Conservation (phyloP, 2,797 vertebrate species). For the Tauraco hartlaubi region DNA sequence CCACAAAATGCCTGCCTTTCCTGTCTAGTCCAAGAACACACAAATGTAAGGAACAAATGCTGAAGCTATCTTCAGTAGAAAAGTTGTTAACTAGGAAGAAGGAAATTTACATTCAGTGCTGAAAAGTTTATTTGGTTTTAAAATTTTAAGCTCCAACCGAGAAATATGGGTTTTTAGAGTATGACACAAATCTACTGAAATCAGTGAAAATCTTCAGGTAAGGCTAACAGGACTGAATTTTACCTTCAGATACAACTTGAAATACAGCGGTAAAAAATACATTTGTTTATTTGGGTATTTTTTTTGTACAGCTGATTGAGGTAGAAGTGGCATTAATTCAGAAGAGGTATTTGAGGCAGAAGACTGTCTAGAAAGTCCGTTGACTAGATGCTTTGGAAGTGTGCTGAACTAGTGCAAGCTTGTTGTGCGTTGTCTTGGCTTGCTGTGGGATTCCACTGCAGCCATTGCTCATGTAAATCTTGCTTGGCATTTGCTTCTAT, state of each 20-base stretch:
- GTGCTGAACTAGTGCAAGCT: background rate
- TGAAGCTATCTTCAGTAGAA: background rate
- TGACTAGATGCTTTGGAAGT: background rate
- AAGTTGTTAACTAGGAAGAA: background rate
- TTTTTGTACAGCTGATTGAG: background rate
- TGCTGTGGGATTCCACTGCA: background rate
- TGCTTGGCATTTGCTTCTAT: background rate
- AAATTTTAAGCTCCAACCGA: background rate
- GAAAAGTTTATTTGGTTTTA: background rate
- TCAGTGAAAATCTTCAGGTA: background rate
- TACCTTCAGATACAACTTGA: background rate
- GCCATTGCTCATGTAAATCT: background rate
- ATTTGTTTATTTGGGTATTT: background rate
- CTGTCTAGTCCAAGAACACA: background rate
- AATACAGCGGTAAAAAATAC: background rate
- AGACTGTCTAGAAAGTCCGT: background rate
- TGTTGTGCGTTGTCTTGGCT: background rate
- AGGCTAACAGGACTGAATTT: background rate
- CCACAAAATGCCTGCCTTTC: background rate
- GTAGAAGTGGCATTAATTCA: background rate
- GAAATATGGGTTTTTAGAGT: background rate
- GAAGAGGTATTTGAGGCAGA: background rate
- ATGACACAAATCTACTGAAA: background rate
- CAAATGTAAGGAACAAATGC: background rate
- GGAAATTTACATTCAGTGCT: background rate